Evolutionary conservation across 1,140 invertebrate species (phyloP), one percentile per base, ranked within the genome.

Genomic region (Macrocentrus cingulum): DNA sequence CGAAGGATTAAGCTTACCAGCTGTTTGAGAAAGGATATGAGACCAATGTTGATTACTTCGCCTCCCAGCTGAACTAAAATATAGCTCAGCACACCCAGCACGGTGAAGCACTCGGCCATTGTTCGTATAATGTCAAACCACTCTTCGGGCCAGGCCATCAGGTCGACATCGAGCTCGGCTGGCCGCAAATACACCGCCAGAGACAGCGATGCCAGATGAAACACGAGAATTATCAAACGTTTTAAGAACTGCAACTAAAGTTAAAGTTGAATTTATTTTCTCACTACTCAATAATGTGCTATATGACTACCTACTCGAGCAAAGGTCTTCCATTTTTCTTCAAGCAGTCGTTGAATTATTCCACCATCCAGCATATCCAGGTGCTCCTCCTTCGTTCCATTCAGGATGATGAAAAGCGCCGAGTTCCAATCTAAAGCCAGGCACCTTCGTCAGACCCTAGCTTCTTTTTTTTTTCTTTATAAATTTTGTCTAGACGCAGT

Each of bases 261-360:
- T 13, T 25, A 13, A 45, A 18, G 34, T 20, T 23, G 5, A 34
- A 6, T 18, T 51, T n/a, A 59, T 32, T 44, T 20, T 20, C 13
- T 18, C 15, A 9, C 20, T 29, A 45, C 18, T 8, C 5, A 42
- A 22, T 20, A 34, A 20, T 13, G 50, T 50, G 20, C 18, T 54
- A 62, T 52, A 62, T 44, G 32, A 54, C 65, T 74, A 51, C 56
- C 81, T 84, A 95, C 94, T 77, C 90, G 86, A 23, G 95, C 97
- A 84, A 97, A 99, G 2, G 95, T 97, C 78, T 98, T 98, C 97
- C 97, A 99, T 80, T 99, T 99, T 81, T 99, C 97, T 80, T 98
- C 95, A 11, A 99, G 82, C 45, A 99, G 80, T 69, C 95, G 86
- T 75, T 98, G 93, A 74, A 99, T 98, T 46, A 99, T 98, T 32